phyloP scores from a whole-genome alignment of 2,113 vertebrate genomes.

The Ceyx margarethae region DNA sequence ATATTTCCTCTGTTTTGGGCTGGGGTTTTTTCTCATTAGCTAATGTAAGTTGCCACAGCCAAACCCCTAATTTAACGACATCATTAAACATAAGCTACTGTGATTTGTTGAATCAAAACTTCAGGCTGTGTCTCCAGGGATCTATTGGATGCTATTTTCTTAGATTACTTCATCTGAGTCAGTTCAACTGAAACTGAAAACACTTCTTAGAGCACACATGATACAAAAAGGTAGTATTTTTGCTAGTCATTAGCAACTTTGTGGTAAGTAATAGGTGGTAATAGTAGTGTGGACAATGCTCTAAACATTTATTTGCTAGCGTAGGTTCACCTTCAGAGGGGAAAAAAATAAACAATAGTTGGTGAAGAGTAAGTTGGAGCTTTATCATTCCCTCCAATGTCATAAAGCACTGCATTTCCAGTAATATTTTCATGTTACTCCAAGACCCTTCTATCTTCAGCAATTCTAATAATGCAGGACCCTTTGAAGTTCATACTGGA shows the following conservation, averaged over 20 bases:
- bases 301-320: neutral
- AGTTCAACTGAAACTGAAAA: constrained; percentile 22
- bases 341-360: neutral
- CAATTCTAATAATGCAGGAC: neutral
- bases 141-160: constrained; percentile 41
- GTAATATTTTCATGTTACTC: neutral
- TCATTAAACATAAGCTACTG: constrained; percentile 36
- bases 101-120: constrained; percentile 51
- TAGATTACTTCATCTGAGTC: constrained; percentile 48
- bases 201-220: neutral
- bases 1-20: constrained; percentile 53
- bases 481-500: neutral
- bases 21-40: neutral
- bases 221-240: constrained; percentile 50
- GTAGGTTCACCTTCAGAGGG: neutral
- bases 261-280: constrained; percentile 32
- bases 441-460: neutral
- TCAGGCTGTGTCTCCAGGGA: constrained; percentile 43
- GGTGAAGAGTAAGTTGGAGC: neutral
- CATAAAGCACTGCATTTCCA: neutral
- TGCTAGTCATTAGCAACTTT: constrained; percentile 22
- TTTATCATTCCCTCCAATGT: neutral
- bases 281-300: constrained; percentile 7
- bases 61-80: constrained; percentile 44
- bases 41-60: constrained; percentile 28